Evolutionary conservation across 2,797 vertebrate species (phyloP).

Genomic region (Graptemys geographica): DNA sequence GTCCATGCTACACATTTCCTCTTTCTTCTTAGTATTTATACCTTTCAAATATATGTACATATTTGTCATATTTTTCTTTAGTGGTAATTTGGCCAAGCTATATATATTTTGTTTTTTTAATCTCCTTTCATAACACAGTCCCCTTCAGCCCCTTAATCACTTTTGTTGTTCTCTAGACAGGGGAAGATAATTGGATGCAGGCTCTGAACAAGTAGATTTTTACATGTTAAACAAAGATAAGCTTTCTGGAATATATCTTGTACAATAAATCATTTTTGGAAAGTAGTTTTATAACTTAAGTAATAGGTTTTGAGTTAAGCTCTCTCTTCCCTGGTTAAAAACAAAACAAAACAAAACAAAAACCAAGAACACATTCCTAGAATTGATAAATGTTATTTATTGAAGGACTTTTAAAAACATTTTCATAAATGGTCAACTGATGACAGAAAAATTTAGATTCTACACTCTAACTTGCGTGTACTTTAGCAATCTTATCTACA

Average conservation of each 20-base stretch:
- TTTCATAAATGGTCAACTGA: conserved; percentile 31
- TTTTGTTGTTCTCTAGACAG: not conserved
- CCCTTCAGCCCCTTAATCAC: not conserved
- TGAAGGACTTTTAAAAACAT: conserved; percentile 11
- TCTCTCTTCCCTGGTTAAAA: not conserved
- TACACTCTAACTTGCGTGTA: conserved; percentile 33
- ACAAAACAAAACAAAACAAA: not conserved
- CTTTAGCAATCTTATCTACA: conserved; percentile 61
- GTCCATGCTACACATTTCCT: not conserved
- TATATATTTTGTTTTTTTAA: not conserved
- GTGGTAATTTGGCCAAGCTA: not conserved
- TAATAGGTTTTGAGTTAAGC: conserved; percentile 37
- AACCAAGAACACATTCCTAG: conserved; percentile 15
- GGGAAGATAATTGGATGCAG: not conserved
- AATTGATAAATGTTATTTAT: conserved; percentile 49
- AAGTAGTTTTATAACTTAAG: conserved; percentile 46
- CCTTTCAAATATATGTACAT: not conserved
- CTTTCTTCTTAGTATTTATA: not conserved
- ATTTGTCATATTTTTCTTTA: not conserved
- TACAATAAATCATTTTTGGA: conserved; percentile 17
- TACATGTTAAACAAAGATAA: not conserved
- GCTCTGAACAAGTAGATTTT: conserved; percentile 13
- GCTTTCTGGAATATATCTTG: conserved; percentile 37
- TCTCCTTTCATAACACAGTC: not conserved
- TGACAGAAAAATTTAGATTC: conserved; percentile 54